Base-by-base conservation (phyloP, 1,140 invertebrate genomes). In the Eulimnadia texana region DNA sequence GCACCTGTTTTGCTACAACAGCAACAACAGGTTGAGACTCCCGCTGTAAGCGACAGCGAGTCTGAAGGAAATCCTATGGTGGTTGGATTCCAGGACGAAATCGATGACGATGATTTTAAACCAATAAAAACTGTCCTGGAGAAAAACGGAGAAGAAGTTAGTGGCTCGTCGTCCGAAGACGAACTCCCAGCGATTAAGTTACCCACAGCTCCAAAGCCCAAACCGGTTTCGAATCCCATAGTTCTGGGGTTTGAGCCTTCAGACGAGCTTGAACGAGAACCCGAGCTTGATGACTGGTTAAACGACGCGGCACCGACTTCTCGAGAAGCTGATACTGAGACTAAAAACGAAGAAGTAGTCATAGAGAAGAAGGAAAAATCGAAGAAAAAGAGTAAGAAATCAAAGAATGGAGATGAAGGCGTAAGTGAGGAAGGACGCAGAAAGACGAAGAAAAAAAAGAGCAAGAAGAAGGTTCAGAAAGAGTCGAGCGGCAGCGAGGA, bases 1-100 rank as follows among this genome's bases (percentile, higher is more conserved):
- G 33, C 33, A 50, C 42, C 22, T 53, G 60, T 57, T 22, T 25
- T 58, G 50, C 33, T 42, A 16, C 33, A 42, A 42, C 16, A 16
- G 6, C 33, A 16, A 42, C 33, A 9, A 42, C n/a, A 42, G 6
- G 6, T 9, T 16, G 33, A 9, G 33, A 52, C 61, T 63, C 66
- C 68, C 66, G 67, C 66, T 77, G 76, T 65, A 63, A 88, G 85
- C 71, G 88, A 90, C 64, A 83, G 83, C 13, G 86, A 88, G 62
- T 79, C 76, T 25, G 66, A 59, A 58, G 80, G 76, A 9, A 93
- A 94, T 79, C 91, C 90, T 25, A 77, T 91, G 69, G 90, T 95
- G 0, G 84, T 86, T 22, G 83, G 84, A 63, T 87, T 89, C 64
- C 85, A 90, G 72, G 90, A 93, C 71, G 90, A 95, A 71, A 75